Evolutionary conservation across 2,888 invertebrate genomes (phyloP).

Genomic region (Zaprionus lineosus): DNA sequence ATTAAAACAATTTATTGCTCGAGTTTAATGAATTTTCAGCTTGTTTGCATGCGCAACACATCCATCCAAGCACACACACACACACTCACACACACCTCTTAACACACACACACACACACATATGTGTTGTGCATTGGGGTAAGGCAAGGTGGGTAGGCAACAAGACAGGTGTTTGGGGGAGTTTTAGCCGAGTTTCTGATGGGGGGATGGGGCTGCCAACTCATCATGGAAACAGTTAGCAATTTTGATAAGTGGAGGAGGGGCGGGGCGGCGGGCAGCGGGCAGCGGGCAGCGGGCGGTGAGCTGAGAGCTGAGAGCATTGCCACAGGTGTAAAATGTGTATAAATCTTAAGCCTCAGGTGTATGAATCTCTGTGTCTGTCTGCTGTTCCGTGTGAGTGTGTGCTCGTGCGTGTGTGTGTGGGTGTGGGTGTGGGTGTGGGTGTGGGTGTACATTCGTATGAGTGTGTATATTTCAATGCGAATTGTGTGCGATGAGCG

Average conservation of each 20-base stretch:
- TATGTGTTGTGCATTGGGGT: neutral
- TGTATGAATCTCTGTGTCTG: no score
- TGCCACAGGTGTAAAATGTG: slow-evolving; percentile 65
- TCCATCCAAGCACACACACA: slow-evolving; percentile 18
- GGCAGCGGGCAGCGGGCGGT: no score
- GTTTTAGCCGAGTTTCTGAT: no score
- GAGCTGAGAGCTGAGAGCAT: no score
- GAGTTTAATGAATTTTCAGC: slow-evolving; percentile 74
- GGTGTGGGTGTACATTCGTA: neutral
- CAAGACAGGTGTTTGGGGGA: slow-evolving; percentile 13
- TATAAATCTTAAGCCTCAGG: slow-evolving; percentile 51
- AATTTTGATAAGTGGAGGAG: slow-evolving; percentile 41
- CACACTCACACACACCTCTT: slow-evolving; percentile 1
- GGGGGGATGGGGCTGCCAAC: slow-evolving; percentile 8
- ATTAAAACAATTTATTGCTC: slow-evolving; percentile 73
- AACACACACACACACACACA: neutral
- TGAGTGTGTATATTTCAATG: slow-evolving; percentile 1
- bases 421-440: slow-evolving; percentile 3
- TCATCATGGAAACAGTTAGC: slow-evolving; percentile 10
- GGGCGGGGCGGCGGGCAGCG: no score
- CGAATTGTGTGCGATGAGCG: slow-evolving; percentile 17
- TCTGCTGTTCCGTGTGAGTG: no score
- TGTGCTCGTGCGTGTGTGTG: neutral
- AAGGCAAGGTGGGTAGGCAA: slow-evolving; percentile 1
- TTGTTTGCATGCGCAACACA: slow-evolving; percentile 59